A percentile compares a stretch with the other conserved stretches of the same genome.
Evolutionary conservation across 2,888 invertebrate genomes (phyloP).

Genomic region (Polydrusus cervinus): DNA sequence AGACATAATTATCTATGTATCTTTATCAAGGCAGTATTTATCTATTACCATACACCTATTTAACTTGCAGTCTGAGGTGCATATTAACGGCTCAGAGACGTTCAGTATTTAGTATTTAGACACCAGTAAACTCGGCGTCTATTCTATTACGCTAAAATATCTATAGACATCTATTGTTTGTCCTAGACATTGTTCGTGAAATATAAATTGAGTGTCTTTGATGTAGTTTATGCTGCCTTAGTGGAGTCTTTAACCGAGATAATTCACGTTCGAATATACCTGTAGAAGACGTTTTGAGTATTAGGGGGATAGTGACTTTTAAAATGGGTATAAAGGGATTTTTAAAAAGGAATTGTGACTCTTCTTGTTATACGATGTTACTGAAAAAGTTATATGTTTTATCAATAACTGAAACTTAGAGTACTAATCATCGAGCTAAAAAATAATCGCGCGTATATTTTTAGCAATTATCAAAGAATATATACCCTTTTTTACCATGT

Average conservation of each 20-base stretch:
- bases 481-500: no score
- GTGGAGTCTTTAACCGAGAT: conserved; percentile 2
- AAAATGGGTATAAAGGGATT: no score
- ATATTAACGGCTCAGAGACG: conserved; percentile 20
- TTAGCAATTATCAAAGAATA: no score
- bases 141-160: conserved; percentile 37
- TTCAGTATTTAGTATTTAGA: conserved; percentile 42
- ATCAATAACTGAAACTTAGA: no score
- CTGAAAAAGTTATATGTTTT: no score
- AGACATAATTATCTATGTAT: conserved; percentile 30
- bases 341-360: no score
- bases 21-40: conserved; percentile 37
- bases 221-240: conserved; percentile 21
- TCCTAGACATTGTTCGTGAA: conserved; percentile 33
- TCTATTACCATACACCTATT: conserved; percentile 46
- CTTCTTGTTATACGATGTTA: no score
- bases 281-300: background rate
- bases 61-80: conserved; percentile 42
- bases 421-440: no score
- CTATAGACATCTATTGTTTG: conserved; percentile 50
- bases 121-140: conserved; percentile 34
- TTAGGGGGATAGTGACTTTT: no score
- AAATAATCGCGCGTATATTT: no score
- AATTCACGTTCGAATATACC: conserved; percentile 7
- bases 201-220: conserved; percentile 38